These are phyloP conservation scores for Microctenopoma lineatum DNA, from an alignment of 2,797 vertebrate genomes.

Conservation along the genomic window DNA sequence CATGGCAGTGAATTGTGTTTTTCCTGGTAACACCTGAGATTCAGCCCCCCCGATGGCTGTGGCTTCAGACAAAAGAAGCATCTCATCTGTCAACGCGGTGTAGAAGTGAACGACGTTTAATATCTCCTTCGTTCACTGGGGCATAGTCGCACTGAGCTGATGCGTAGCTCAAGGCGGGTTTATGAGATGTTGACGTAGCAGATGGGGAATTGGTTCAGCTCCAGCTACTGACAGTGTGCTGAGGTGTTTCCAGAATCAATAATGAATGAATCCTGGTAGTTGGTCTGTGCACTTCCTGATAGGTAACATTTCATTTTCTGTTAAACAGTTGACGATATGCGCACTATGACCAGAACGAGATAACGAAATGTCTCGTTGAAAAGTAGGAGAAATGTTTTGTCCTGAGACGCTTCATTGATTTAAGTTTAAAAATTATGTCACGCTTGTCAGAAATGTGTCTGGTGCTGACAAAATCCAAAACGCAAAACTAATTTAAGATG, in stretches of 20 bases:
- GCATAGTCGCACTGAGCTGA: background rate
- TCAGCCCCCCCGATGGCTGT: background rate
- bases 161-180: background rate
- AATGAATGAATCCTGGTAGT: slow-evolving; percentile 28
- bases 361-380: slow-evolving; percentile 1
- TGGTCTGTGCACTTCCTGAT: background rate
- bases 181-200: background rate
- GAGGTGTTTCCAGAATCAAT: slow-evolving; percentile 25
- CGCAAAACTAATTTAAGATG: slow-evolving; percentile 7
- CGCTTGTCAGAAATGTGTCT: slow-evolving; percentile 2
- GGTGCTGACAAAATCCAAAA: slow-evolving; percentile 19
- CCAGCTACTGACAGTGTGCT: slow-evolving; percentile 14
- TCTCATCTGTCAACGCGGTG: background rate
- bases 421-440: background rate
- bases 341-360: background rate
- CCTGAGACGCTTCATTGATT: background rate
- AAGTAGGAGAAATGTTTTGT: slow-evolving; percentile 9
- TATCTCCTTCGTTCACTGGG: background rate
- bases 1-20: background rate
- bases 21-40: background rate
- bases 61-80: background rate
- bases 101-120: background rate
- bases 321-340: background rate
- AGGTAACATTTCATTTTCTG: background rate
- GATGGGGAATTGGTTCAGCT: slow-evolving; percentile 1